These are phyloP conservation scores for Atrichornis clamosus DNA, from an alignment of 2,113 vertebrate species.

Conservation along the genomic window DNA sequence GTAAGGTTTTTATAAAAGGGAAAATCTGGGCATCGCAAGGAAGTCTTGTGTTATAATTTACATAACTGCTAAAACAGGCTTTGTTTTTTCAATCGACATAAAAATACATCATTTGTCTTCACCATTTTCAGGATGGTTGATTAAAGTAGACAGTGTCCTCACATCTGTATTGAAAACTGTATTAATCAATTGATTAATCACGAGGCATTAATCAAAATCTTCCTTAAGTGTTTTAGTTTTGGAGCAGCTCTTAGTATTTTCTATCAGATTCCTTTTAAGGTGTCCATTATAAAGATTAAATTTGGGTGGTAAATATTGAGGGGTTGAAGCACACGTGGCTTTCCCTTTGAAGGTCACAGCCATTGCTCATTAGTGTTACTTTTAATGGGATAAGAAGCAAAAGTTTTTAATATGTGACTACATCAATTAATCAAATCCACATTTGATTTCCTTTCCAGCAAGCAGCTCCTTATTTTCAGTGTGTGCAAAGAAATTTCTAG, in stretches of 20 bases:
- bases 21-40: conserved; percentile 64
- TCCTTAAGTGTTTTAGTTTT: conserved; percentile 85
- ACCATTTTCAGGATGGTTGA: conserved; percentile 87
- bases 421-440: conserved; percentile 76
- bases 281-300: conserved; percentile 88
- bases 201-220: conserved; percentile 89
- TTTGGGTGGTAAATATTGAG: conserved; percentile 83
- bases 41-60: conserved; percentile 71
- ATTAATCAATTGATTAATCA: conserved; percentile 99
- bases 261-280: conserved; percentile 87
- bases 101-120: conserved; percentile 87
- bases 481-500: conserved; percentile 38
- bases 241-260: conserved; percentile 81
- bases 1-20: conserved; percentile 69
- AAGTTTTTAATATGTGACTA: conserved; percentile 81
- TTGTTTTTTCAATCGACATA: conserved; percentile 63
- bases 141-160: conserved; percentile 95
- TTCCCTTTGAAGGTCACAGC: conserved; percentile 79
- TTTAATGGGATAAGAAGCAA: conserved; percentile 85
- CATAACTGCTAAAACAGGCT: conserved; percentile 72
- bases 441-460: conserved; percentile 75
- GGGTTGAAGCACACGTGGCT: conserved; percentile 76
- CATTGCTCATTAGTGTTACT: conserved; percentile 83
- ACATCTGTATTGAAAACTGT: conserved; percentile 95
- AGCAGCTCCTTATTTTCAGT: conserved; percentile 65